These are phyloP conservation scores for Pseudopipra pipra DNA, from an alignment of 2,113 vertebrate genomes.

Conservation along the genomic window DNA sequence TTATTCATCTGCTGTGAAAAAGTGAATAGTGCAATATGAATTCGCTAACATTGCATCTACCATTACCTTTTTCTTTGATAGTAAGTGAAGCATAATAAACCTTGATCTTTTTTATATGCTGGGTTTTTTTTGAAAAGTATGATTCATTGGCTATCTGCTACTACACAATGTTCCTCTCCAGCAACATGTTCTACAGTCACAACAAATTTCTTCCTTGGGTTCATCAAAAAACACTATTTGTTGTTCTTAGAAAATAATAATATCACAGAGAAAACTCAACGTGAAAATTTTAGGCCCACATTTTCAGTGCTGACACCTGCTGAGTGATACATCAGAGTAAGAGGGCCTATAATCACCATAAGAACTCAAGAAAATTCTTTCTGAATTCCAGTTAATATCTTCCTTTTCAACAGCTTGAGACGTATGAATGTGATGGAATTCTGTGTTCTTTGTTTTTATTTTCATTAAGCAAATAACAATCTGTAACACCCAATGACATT, in stretches of 20 bases:
- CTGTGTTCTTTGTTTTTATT: slow-evolving; percentile 5
- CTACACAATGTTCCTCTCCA: background rate
- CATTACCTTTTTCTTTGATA: background rate
- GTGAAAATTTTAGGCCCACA: background rate
- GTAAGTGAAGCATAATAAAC: slow-evolving; percentile 38
- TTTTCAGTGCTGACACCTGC: background rate
- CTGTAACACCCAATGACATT: background rate
- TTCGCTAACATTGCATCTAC: slow-evolving; percentile 36
- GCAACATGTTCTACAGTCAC: background rate
- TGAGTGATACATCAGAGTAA: background rate
- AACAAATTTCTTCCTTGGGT: background rate
- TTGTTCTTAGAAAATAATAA: background rate
- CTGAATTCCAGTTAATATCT: slow-evolving; percentile 18
- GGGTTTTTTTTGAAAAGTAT: background rate
- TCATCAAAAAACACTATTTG: background rate
- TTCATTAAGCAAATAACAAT: slow-evolving; percentile 12
- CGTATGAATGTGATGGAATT: slow-evolving; percentile 12
- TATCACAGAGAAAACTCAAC: background rate
- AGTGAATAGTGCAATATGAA: background rate
- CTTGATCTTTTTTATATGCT: slow-evolving; percentile 12
- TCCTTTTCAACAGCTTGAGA: background rate
- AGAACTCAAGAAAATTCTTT: slow-evolving; percentile 23
- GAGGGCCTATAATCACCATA: background rate
- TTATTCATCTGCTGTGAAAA: background rate
- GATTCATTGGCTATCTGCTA: slow-evolving; percentile 8